Base-by-base conservation (phyloP, 2,888 invertebrate genomes). In the Bombylius discolor region DNA sequence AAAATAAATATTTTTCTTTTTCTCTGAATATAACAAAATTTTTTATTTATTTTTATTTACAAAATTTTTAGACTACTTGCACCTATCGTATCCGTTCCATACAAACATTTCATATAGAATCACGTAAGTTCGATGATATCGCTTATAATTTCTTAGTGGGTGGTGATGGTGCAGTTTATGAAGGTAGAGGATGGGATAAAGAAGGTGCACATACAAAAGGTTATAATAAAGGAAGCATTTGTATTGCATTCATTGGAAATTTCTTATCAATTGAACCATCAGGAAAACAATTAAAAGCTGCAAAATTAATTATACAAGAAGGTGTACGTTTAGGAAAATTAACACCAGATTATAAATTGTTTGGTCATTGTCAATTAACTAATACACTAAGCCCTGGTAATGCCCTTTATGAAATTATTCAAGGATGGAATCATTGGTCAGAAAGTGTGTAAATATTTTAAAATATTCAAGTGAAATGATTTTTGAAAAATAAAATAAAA, bases 131-230 rank as follows among this genome's bases (percentile, higher is more conserved):
- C 78, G 77, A 74, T 57, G 89, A 89, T 66, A 87, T 88, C 33
- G 82, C 77, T 0, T 89, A 87, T 68, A 90, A 87, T 67, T 91
- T 88, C 63, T 71, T 90, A 4, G 79, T 90, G 4, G 89, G 87
- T 1, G 88, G 87, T 5, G 88, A 89, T 66, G 89, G 88, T 0
- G 77, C 80, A 9, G 83, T 82, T 0, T 89, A 87, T 67, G 80
- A 78, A 61, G 88, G 85, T 0, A 80, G 88, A 5, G 85, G 86
- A 2, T 90, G 89, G 89, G 79, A 83, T 61, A 70, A 72, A 57
- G 75, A 81, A 48, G 89, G 89, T 0, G 84, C 88, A 0, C 88
- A 89, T 64, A 79, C 87, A 0, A 77, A 77, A 47, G 69, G 81
- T 48, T 86, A 80, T 66, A 87, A 88, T 67, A 69, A 69, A 13